phyloP scores from a whole-genome alignment of 2,113 vertebrate genomes.

The Oreochromis niloticus region DNA sequence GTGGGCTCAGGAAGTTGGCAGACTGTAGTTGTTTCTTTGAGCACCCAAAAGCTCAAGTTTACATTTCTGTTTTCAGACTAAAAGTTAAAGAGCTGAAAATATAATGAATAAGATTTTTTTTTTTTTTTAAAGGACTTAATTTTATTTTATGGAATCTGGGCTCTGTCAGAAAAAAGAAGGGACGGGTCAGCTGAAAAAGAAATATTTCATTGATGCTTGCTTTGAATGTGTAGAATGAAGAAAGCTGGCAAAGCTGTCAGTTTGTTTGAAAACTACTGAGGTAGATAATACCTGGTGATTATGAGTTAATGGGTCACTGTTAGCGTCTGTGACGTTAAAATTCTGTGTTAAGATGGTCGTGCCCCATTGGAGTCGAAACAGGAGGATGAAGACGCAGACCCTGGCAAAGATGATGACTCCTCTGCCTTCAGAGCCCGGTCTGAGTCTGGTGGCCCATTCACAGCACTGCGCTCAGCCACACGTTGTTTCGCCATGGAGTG shows the following conservation, averaged over 20 bases:
- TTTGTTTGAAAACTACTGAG: not conserved
- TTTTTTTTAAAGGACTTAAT: not conserved
- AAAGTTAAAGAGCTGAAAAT: not conserved
- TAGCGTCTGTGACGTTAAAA: not conserved
- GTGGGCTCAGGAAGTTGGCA: conserved; percentile 46
- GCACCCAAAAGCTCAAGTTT: not conserved
- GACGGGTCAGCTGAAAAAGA: not conserved
- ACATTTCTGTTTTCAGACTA: not conserved
- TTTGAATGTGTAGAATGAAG: not conserved
- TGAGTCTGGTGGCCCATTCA: conserved; percentile 76
- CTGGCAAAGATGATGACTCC: conserved; percentile 73
- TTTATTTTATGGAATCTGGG: not conserved
- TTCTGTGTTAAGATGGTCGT: conserved; percentile 9
- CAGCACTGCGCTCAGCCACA: conserved; percentile 85
- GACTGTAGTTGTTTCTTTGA: not conserved
- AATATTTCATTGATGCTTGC: not conserved
- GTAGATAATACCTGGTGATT: not conserved
- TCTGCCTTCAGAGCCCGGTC: conserved; percentile 73
- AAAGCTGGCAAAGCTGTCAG: not conserved
- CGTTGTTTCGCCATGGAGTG: conserved; percentile 88
- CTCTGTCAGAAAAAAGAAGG: not conserved
- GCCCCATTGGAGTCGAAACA: conserved; percentile 74
- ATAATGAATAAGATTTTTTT: not conserved
- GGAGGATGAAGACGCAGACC: conserved; percentile 77
- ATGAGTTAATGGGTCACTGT: not conserved